These are phyloP conservation scores for Pomatorhinus ruficollis DNA, from an alignment of 2,113 vertebrate species.

Conservation along the genomic window DNA sequence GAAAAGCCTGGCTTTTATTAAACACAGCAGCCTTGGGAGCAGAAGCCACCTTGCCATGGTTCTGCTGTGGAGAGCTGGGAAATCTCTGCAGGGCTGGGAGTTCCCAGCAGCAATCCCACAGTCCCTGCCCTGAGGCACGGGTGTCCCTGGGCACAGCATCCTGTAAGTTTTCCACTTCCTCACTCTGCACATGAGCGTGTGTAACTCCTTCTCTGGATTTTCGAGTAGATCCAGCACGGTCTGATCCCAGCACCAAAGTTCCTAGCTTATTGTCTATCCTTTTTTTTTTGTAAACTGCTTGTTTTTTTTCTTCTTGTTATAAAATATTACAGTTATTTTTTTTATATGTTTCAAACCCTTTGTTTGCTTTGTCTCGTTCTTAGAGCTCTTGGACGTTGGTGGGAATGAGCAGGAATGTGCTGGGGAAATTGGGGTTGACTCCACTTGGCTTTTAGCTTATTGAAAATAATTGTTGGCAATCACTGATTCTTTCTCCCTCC, in stretches of 20 bases:
- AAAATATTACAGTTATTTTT: not conserved
- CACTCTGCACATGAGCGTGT: fast-evolving
- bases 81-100: not conserved
- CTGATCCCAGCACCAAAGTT: not conserved
- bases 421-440: not conserved
- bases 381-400: fast-evolving
- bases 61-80: not conserved
- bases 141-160: not conserved
- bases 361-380: not conserved
- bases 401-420: not conserved
- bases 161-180: not conserved
- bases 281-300: not conserved
- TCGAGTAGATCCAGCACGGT: fast-evolving
- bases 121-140: fast-evolving
- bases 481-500: not conserved
- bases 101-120: not conserved
- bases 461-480: not conserved
- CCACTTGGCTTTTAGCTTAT: not conserved
- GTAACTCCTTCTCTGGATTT: not conserved
- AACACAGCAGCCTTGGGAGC: not conserved
- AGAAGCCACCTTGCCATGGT: not conserved
- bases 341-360: not conserved
- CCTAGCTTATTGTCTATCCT: not conserved
- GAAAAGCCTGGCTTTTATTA: not conserved
- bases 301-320: not conserved